Conservation (phyloP, 2,888 invertebrate species). For the Drosophila limbata region DNA sequence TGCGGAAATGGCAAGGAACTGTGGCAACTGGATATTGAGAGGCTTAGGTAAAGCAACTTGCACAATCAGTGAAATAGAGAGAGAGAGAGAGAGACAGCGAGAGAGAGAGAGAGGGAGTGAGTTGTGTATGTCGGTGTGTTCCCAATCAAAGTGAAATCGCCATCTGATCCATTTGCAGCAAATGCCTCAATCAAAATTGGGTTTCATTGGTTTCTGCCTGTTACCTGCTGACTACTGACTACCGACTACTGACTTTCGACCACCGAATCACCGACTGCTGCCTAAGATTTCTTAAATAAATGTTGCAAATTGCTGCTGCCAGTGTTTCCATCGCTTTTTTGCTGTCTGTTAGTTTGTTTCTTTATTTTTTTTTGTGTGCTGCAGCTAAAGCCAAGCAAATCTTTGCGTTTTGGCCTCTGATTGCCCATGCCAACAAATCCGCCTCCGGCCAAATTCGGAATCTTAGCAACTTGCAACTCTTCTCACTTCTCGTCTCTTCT, state of each 20-base stretch:
- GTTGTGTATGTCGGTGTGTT: conserved; percentile 2
- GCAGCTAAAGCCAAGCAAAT: conserved; percentile 42
- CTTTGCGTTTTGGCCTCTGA: conserved; percentile 47
- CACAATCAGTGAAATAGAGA: conserved; percentile 24
- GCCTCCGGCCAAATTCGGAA: conserved; percentile 21
- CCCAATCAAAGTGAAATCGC: conserved; percentile 48
- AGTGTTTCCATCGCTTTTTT: conserved; percentile 17
- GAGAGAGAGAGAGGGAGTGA: neutral
- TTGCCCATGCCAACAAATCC: conserved; percentile 55
- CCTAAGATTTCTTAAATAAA: conserved; percentile 59
- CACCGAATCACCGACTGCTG: conserved; percentile 6
- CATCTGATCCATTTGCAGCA: conserved; percentile 52
- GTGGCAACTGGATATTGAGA: conserved; percentile 19
- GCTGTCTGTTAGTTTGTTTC: conserved; percentile 6
- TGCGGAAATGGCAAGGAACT: conserved; percentile 9
- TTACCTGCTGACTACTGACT: conserved; percentile 10
- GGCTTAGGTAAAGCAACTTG: conserved; percentile 25
- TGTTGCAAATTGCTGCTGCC: conserved; percentile 51
- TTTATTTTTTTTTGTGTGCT: conserved; percentile 2
- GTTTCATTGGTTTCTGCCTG: conserved; percentile 36
- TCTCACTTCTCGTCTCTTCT: neutral
- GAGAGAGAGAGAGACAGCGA: neutral
- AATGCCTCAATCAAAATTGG: conserved; percentile 58
- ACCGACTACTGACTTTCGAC: neutral
- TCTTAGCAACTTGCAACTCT: conserved; percentile 17